These are phyloP conservation scores for Anhinga anhinga DNA, from an alignment of 2,113 vertebrate genomes.

Conservation along the genomic window DNA sequence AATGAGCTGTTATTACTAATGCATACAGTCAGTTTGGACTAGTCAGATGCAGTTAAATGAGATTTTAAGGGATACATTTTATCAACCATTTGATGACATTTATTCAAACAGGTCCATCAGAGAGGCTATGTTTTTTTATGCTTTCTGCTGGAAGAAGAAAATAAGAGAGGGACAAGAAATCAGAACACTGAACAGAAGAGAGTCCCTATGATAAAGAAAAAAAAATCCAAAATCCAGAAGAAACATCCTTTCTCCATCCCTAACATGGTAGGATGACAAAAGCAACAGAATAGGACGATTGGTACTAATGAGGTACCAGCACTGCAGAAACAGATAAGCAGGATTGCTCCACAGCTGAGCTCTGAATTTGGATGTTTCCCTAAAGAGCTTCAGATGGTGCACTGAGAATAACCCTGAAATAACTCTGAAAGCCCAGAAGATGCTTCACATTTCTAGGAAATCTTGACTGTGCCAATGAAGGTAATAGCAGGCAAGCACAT, in stretches of 20 bases:
- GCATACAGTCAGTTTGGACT: not conserved
- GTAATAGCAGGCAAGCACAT: not conserved
- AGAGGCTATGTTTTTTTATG: not conserved
- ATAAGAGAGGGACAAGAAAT: not conserved
- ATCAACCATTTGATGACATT: not conserved
- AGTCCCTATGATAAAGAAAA: not conserved
- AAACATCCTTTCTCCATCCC: not conserved
- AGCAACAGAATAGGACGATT: not conserved
- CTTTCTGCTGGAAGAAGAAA: not conserved
- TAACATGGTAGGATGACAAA: not conserved
- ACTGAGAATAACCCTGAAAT: not conserved
- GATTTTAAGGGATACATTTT: not conserved
- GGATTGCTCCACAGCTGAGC: not conserved
- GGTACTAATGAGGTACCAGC: not conserved
- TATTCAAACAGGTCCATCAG: not conserved
- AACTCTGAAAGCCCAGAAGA: not conserved
- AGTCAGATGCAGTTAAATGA: not conserved
- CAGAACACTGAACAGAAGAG: not conserved
- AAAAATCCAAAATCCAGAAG: not conserved
- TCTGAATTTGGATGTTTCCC: not conserved
- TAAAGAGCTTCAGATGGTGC: not conserved
- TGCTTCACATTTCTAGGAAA: not conserved
- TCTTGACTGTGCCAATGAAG: not conserved
- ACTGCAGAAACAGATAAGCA: not conserved
- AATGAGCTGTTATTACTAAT: not conserved